Conservation (phyloP, 2,888 invertebrate genomes). For the Lapara coniferarum region DNA sequence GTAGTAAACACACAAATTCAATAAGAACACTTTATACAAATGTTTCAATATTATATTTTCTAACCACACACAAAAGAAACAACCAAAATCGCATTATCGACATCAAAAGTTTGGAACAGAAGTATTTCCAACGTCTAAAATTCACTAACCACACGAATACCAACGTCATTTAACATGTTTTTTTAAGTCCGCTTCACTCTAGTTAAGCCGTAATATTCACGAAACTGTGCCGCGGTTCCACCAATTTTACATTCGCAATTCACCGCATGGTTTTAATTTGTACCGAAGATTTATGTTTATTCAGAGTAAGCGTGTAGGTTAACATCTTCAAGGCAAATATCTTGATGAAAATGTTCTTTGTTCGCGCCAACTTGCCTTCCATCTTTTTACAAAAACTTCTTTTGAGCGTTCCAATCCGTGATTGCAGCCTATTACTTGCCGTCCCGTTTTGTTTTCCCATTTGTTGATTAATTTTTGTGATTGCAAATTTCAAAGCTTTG, state of each 20-base stretch:
- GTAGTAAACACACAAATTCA: too few relatives aligned
- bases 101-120: too few relatives aligned
- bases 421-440: conserved; percentile 15
- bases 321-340: conserved; percentile 28
- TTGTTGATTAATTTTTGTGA: conserved; percentile 11
- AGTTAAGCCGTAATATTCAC: too few relatives aligned
- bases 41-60: too few relatives aligned
- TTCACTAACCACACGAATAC: too few relatives aligned
- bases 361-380: conserved; percentile 1
- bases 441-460: neutral
- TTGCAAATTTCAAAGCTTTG: conserved; percentile 1
- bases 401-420: conserved; percentile 8
- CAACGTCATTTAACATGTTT: too few relatives aligned
- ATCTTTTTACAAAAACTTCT: neutral
- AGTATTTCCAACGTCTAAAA: too few relatives aligned
- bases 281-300: neutral
- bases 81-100: too few relatives aligned
- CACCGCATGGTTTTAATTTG: neutral
- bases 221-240: too few relatives aligned
- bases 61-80: too few relatives aligned
- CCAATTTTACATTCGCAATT: neutral
- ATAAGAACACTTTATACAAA: too few relatives aligned
- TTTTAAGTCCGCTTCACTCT: too few relatives aligned
- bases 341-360: conserved; percentile 10
- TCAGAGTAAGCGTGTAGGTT: neutral